Evolutionary conservation across 2,888 invertebrate species (phyloP).

Genomic region (Drosophila nr. medialis): DNA sequence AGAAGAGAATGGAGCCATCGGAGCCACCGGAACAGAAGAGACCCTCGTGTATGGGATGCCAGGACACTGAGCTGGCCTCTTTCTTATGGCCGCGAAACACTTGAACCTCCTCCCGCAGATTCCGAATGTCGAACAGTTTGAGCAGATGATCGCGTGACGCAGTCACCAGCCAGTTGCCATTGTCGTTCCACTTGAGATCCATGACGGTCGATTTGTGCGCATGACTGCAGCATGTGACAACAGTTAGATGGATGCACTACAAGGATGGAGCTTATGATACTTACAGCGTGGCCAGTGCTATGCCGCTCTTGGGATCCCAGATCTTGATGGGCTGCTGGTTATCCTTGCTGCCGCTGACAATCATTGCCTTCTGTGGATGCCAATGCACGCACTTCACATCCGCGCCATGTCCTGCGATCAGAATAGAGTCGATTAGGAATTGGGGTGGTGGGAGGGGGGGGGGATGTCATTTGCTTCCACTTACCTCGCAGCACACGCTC

Average conservation of each 20-base stretch:
- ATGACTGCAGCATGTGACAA: constrained; percentile 87
- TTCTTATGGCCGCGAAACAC: constrained; percentile 99
- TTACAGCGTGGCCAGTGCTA: constrained; percentile 96
- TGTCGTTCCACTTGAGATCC: constrained; percentile 99
- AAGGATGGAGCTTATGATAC: constrained; percentile 72
- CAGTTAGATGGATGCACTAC: background rate
- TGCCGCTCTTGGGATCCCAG: constrained; percentile 99
- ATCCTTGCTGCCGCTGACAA: constrained; percentile 99
- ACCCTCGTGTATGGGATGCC: constrained; percentile 99
- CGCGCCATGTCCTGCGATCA: constrained; percentile 93
- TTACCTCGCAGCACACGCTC: constrained; percentile 95
- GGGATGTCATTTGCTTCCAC: constrained; percentile 24
- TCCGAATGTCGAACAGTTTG: constrained; percentile 98
- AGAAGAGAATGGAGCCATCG: constrained; percentile 99
- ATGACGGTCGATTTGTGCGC: constrained; percentile 99
- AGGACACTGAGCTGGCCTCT: constrained; percentile 98
- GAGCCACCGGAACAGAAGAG: constrained; percentile 99
- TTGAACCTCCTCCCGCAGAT: constrained; percentile 97
- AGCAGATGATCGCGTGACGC: constrained; percentile 98
- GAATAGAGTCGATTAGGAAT: background rate
- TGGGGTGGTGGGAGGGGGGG: constrained; percentile 8
- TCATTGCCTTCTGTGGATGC: constrained; percentile 99
- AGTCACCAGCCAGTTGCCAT: constrained; percentile 99
- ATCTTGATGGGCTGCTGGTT: constrained; percentile 99
- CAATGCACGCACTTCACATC: constrained; percentile 99